These are phyloP conservation scores for Drosophila paranaensis DNA, from an alignment of 2,888 invertebrate genomes.

Conservation along the genomic window DNA sequence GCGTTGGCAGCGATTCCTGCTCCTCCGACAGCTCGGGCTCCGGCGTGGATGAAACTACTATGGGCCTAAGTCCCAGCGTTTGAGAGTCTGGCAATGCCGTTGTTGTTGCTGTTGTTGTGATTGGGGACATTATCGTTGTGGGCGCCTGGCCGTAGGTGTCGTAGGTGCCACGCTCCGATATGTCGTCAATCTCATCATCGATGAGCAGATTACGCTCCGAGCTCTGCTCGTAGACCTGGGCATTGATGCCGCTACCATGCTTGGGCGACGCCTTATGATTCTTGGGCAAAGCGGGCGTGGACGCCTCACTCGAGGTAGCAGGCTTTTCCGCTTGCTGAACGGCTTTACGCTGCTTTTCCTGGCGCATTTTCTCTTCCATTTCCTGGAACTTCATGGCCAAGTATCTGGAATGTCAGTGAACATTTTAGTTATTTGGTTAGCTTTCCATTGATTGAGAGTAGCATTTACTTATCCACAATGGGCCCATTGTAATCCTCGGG, in stretches of 20 bases:
- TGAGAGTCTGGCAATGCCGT: conserved; percentile 36
- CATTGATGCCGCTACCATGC: conserved; percentile 75
- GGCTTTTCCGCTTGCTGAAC: conserved; percentile 82
- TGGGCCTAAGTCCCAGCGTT: conserved; percentile 78
- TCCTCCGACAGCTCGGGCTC: conserved; percentile 41
- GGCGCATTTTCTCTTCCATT: conserved; percentile 92
- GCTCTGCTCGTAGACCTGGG: conserved; percentile 83
- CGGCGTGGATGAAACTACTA: conserved; percentile 82
- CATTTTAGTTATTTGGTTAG: neutral
- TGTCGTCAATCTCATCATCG: conserved; percentile 82
- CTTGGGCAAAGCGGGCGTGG: conserved; percentile 51
- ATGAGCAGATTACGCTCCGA: conserved; percentile 83
- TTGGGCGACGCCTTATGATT: conserved; percentile 56
- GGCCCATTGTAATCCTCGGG: conserved; percentile 96
- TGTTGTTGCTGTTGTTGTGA: conserved; percentile 29
- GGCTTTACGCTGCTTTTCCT: conserved; percentile 87
- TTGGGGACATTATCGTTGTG: conserved; percentile 59
- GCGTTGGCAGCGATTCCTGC: conserved; percentile 14
- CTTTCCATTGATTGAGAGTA: neutral
- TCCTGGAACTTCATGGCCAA: conserved; percentile 93
- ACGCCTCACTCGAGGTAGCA: conserved; percentile 71
- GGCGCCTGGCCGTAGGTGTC: conserved; percentile 67
- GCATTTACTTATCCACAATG: conserved; percentile 91
- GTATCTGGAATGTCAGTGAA: conserved; percentile 86
- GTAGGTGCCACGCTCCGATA: conserved; percentile 77